Evolutionary conservation across 2,888 invertebrate species (phyloP).

Genomic region (Pteria penguin): DNA sequence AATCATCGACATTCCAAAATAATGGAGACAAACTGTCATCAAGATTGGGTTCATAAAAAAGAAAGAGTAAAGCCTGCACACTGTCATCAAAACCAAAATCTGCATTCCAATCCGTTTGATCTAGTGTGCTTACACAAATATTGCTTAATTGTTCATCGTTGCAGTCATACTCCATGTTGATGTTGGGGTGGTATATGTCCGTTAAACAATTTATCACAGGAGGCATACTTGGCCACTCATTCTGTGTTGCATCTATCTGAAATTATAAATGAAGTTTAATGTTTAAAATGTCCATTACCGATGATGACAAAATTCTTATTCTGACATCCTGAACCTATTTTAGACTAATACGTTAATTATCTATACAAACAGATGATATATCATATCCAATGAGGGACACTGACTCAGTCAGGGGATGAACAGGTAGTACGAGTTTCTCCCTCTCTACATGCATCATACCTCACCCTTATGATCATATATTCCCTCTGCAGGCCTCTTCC

Average conservation of each 20-base stretch:
- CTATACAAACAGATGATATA: no score
- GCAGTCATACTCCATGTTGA: neutral
- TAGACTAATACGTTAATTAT: no score
- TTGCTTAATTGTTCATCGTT: neutral
- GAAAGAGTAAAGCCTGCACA: conserved; percentile 9
- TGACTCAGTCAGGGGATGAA: no score
- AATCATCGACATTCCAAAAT: neutral
- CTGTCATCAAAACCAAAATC: conserved; percentile 11
- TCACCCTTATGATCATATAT: no score
- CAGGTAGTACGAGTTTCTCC: no score
- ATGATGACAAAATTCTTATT: no score
- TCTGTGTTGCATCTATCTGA: neutral
- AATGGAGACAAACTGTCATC: conserved; percentile 2
- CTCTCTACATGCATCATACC: no score
- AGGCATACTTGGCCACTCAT: neutral
- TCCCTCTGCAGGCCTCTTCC: no score
- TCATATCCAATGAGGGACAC: no score
- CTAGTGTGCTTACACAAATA: conserved; percentile 9
- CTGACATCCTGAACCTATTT: no score
- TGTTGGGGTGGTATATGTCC: conserved; percentile 25
- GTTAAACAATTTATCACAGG: conserved; percentile 7
- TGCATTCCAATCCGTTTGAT: neutral
- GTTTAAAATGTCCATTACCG: no score
- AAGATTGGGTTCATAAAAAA: conserved; percentile 23
- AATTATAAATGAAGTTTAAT: no score